Conservation (phyloP, 2,113 vertebrate genomes). For the Salvelinus fontinalis region DNA sequence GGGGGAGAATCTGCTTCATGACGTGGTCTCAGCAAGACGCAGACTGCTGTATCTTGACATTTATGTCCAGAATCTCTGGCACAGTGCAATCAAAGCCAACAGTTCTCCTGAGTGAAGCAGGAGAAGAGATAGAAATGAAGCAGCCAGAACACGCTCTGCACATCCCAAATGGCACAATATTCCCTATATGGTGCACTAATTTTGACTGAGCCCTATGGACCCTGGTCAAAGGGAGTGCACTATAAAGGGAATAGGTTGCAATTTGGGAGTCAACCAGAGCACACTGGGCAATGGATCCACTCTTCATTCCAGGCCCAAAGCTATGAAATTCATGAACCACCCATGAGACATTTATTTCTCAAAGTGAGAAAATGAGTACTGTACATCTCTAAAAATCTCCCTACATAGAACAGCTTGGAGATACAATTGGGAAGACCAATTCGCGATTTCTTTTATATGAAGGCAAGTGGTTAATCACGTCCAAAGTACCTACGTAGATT, state of each 20-base stretch:
- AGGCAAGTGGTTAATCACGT: too few relatives aligned
- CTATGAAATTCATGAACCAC: slow-evolving; percentile 52
- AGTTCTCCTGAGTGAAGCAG: slow-evolving; percentile 20
- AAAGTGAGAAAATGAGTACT: slow-evolving; percentile 41
- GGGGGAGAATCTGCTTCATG: slow-evolving; percentile 32
- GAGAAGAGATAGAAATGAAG: slow-evolving; percentile 36
- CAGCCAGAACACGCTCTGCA: too few relatives aligned
- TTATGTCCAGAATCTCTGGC: slow-evolving; percentile 36
- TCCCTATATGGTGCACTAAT: too few relatives aligned
- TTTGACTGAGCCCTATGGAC: too few relatives aligned
- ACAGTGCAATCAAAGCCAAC: slow-evolving; percentile 1
- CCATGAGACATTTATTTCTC: slow-evolving; percentile 39
- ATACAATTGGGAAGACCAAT: too few relatives aligned
- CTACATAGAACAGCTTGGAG: background rate
- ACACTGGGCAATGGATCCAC: background rate
- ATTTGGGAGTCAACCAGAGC: background rate
- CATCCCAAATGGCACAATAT: too few relatives aligned
- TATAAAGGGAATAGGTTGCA: too few relatives aligned
- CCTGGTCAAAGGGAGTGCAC: too few relatives aligned
- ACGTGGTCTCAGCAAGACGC: slow-evolving; percentile 10
- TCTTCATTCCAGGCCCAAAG: slow-evolving; percentile 40
- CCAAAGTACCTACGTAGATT: too few relatives aligned
- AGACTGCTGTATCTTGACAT: slow-evolving; percentile 52
- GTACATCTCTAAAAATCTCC: background rate
- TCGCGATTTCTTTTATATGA: too few relatives aligned